Evolutionary conservation across 2,888 invertebrate species (phyloP).

Genomic region (Eupithecia vulgata): DNA sequence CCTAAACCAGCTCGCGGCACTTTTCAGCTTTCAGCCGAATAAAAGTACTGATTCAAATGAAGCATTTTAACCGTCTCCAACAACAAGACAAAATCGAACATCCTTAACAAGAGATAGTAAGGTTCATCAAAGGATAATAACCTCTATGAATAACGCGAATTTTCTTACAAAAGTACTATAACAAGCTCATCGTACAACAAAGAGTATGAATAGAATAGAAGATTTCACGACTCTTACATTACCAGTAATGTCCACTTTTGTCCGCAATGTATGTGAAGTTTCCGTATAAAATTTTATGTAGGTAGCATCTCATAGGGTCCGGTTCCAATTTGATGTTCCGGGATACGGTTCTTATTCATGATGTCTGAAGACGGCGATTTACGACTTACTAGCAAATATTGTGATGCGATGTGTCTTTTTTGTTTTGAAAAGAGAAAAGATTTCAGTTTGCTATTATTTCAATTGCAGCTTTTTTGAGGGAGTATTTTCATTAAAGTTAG

Average conservation of each 20-base stretch:
- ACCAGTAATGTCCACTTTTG: slow-evolving; percentile 70
- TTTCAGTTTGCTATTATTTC: background rate
- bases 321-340: slow-evolving; percentile 59
- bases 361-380: slow-evolving; percentile 11
- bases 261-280: slow-evolving; percentile 73
- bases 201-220: slow-evolving; percentile 71
- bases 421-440: background rate
- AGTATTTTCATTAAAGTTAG: background rate
- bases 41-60: background rate
- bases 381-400: background rate
- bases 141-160: slow-evolving; percentile 10
- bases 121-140: background rate
- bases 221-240: slow-evolving; percentile 72
- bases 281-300: slow-evolving; percentile 73
- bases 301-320: slow-evolving; percentile 59
- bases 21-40: too few species aligned
- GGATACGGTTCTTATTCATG: slow-evolving; percentile 25
- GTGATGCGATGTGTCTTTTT: background rate
- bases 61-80: background rate
- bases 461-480: background rate
- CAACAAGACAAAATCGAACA: background rate
- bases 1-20: too few species aligned
- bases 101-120: background rate
- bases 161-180: slow-evolving; percentile 1
- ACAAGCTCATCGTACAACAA: slow-evolving; percentile 53